Percentiles rank a stretch among this genome's conserved stretches.
phyloP scores from a whole-genome alignment of 2,113 vertebrate species.

The Aphelocoma coerulescens region DNA sequence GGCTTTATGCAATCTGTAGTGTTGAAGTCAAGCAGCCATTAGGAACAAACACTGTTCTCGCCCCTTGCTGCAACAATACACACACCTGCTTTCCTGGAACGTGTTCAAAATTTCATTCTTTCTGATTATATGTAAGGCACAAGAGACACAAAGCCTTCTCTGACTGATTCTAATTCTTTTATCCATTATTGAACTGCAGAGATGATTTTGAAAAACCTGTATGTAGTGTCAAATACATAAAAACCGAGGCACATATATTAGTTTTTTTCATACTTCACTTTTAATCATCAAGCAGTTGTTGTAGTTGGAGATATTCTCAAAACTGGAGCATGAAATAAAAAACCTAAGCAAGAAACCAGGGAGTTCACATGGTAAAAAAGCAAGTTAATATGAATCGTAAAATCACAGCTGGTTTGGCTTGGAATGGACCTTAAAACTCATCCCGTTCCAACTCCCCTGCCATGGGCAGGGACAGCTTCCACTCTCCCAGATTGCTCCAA shows the following conservation, averaged over 20 bases:
- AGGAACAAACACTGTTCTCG: conserved; percentile 7
- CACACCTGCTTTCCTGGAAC: conserved; percentile 15
- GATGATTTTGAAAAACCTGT: neutral
- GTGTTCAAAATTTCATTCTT: conserved; percentile 28
- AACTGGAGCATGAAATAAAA: neutral
- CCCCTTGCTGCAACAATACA: conserved; percentile 23
- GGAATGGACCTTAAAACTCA: neutral
- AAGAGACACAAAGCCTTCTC: neutral
- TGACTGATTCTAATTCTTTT: neutral
- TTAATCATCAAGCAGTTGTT: neutral
- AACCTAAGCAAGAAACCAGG: neutral
- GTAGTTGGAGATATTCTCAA: neutral
- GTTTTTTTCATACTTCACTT: neutral
- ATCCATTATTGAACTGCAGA: neutral
- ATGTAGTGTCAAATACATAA: neutral
- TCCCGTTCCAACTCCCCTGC: rapidly evolving
- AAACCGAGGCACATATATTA: neutral
- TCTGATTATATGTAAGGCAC: conserved; percentile 1
- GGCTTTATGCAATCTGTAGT: conserved; percentile 35
- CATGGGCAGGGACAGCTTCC: neutral
- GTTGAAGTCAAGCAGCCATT: conserved; percentile 31
- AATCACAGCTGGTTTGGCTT: neutral
- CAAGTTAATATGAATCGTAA: neutral
- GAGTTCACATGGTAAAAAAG: neutral
- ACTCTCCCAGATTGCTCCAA: rapidly evolving